These are phyloP conservation scores for Axinella damicornis DNA, from an alignment of 37 sponge, comb jelly and placozoan species.

Conservation along the genomic window DNA sequence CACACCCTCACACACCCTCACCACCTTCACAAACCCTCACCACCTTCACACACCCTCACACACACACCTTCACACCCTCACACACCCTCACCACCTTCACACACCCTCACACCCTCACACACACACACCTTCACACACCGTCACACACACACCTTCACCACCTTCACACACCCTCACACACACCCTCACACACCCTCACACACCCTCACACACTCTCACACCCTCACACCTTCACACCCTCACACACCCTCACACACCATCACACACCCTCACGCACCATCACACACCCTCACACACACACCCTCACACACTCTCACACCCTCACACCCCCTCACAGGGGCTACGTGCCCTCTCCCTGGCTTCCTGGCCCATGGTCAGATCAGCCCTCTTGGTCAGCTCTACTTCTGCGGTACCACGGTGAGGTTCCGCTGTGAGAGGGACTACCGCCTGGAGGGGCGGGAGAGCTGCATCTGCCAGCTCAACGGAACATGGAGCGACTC, in stretches of 20 bases:
- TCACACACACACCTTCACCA: too few relatives aligned
- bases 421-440: conserved; percentile 19
- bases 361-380: conserved; percentile 1
- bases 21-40: neutral
- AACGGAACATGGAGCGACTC: conserved; percentile 11
- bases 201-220: too few relatives aligned
- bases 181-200: too few relatives aligned
- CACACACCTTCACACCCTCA: neutral
- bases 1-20: neutral
- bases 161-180: too few relatives aligned
- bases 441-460: conserved; percentile 1
- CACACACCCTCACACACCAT: too few relatives aligned
- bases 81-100: neutral
- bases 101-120: neutral
- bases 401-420: conserved; percentile 33
- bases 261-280: too few relatives aligned
- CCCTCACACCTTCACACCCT: too few relatives aligned
- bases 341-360: conserved; percentile 1
- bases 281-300: too few relatives aligned
- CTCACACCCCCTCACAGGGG: neutral
- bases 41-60: neutral
- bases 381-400: conserved; percentile 5
- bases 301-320: too few relatives aligned
- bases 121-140: too few relatives aligned
- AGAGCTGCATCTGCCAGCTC: neutral